Percentiles rank a stretch among this genome's conserved stretches.
Evolutionary conservation across 2,888 invertebrate genomes (phyloP).

Genomic region (Dioctria linearis): DNA sequence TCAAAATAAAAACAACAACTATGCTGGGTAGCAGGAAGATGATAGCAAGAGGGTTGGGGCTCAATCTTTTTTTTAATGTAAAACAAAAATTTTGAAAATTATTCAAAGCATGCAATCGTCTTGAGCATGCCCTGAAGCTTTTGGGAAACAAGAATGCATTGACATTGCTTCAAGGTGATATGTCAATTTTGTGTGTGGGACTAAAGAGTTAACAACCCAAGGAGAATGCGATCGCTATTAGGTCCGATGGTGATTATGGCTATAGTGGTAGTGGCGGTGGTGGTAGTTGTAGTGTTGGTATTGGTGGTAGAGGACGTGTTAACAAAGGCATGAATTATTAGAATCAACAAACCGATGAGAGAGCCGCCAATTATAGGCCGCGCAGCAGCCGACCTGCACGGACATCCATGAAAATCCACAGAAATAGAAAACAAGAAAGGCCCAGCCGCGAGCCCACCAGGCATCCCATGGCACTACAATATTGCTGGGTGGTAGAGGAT

Average conservation of each 20-base stretch:
- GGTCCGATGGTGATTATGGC: neutral
- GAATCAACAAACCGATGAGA: constrained; percentile 57
- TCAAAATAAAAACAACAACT: neutral
- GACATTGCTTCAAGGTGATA: constrained; percentile 58
- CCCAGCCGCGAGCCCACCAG: neutral
- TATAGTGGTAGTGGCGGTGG: too few relatives aligned
- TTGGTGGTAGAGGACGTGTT: constrained; percentile 49
- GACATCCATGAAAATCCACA: constrained; percentile 16
- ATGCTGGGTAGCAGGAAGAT: neutral
- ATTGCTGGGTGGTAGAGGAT: constrained; percentile 44
- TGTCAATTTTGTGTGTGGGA: constrained; percentile 56
- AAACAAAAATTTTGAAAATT: constrained; percentile 31
- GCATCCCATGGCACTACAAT: constrained; percentile 34
- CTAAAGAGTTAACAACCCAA: constrained; percentile 47
- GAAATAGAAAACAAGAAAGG: constrained; percentile 5
- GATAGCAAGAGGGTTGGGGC: constrained; percentile 1
- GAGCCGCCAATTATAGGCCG: constrained; percentile 55
- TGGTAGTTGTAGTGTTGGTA: too few relatives aligned
- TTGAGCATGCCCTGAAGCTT: constrained; percentile 34
- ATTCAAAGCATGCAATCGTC: constrained; percentile 38
- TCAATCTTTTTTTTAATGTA: constrained; percentile 5
- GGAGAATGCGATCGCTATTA: constrained; percentile 49
- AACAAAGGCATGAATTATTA: constrained; percentile 57
- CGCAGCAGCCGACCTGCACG: neutral
- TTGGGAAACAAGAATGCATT: constrained; percentile 38